Conservation (phyloP, 2,113 vertebrate genomes). For the Neofelis nebulosa region DNA sequence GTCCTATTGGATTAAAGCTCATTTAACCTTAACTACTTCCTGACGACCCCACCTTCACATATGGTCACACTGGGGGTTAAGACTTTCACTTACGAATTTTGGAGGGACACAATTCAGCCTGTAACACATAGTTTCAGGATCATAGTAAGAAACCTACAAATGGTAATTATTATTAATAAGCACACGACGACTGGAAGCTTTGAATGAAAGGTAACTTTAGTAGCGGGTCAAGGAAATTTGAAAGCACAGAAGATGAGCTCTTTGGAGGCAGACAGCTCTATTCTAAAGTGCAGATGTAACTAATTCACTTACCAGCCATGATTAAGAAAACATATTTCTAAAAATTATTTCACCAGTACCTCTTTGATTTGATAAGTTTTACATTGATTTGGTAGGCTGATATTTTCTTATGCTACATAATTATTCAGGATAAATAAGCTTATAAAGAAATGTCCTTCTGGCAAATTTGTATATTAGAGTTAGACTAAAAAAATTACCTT, state of each 20-base stretch:
- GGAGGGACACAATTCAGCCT: not conserved
- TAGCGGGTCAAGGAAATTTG: not conserved
- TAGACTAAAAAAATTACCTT: not conserved
- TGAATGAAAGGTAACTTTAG: not conserved
- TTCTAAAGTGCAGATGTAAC: not conserved
- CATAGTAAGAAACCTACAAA: not conserved
- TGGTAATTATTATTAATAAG: not conserved
- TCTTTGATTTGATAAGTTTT: slow-evolving; percentile 15
- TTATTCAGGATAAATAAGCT: not conserved
- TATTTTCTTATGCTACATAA: not conserved
- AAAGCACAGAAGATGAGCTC: not conserved
- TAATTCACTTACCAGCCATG: not conserved
- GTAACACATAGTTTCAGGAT: not conserved
- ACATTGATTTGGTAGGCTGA: not conserved
- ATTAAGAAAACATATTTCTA: not conserved
- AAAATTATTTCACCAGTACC: not conserved
- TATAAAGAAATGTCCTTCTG: not conserved
- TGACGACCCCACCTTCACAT: not conserved
- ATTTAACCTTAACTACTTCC: not conserved
- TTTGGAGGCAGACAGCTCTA: not conserved
- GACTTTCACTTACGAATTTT: not conserved
- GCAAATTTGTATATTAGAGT: not conserved
- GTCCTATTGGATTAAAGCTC: not conserved
- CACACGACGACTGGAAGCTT: not conserved
- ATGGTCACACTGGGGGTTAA: not conserved